These are phyloP conservation scores for Agapostemon virescens DNA, from an alignment of 2,888 invertebrate species.

Conservation along the genomic window DNA sequence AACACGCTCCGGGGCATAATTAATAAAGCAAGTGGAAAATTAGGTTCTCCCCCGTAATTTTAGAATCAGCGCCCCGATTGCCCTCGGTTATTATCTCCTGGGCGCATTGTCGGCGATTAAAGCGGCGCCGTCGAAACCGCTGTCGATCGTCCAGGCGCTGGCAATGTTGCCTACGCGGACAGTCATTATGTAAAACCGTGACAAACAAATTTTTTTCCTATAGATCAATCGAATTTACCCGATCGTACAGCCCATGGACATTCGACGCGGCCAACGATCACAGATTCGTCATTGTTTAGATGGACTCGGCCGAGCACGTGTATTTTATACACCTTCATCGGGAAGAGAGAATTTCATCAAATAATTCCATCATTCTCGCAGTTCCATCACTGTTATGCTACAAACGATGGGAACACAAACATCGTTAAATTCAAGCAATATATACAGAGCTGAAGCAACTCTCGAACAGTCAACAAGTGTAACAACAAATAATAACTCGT, in stretches of 20 bases:
- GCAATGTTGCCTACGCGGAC: background rate
- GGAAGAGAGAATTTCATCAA: background rate
- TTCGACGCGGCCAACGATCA: too few species aligned
- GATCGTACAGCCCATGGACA: too few species aligned
- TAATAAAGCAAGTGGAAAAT: slow-evolving; percentile 67
- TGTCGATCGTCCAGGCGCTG: background rate
- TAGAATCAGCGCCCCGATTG: slow-evolving; percentile 47
- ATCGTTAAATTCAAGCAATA: background rate
- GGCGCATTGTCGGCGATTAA: slow-evolving; percentile 37
- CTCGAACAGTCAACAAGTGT: slow-evolving; percentile 1
- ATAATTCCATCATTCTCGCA: background rate
- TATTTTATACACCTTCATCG: background rate
- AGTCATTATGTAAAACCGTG: background rate
- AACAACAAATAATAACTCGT: slow-evolving; percentile 1
- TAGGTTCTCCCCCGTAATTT: slow-evolving; percentile 64
- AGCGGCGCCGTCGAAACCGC: slow-evolving; percentile 19
- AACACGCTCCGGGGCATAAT: slow-evolving; percentile 59
- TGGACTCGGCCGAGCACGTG: background rate
- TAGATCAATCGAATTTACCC: background rate
- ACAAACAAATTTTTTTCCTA: background rate
- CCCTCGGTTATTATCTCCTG: slow-evolving; percentile 39
- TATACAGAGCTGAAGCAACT: background rate
- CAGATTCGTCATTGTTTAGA: background rate
- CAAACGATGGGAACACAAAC: background rate
- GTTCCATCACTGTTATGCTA: background rate